These are phyloP conservation scores for Myrmecophaga tridactyla DNA, from an alignment of 2,113 vertebrate species.

Conservation along the genomic window DNA sequence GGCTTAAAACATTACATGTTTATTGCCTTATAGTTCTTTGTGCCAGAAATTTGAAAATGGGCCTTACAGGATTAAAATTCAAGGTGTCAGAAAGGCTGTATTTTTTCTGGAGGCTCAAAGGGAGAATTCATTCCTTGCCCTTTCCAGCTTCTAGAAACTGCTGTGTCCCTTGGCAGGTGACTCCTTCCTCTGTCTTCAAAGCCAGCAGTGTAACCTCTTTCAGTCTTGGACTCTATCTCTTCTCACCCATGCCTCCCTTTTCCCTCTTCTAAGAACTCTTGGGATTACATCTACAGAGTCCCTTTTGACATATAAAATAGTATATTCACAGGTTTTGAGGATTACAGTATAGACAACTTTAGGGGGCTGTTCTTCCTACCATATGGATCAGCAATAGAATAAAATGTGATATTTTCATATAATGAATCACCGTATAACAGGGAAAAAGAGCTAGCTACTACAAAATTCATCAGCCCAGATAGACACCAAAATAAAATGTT, in stretches of 20 bases:
- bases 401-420: not conserved
- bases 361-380: not conserved
- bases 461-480: not conserved
- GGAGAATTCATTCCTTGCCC: not conserved
- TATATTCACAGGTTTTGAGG: not conserved
- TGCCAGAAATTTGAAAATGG: not conserved
- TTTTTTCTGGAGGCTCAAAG: not conserved
- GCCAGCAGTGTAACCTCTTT: not conserved
- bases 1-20: not conserved
- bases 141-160: not conserved
- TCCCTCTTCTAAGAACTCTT: not conserved
- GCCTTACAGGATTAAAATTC: not conserved
- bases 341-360: not conserved
- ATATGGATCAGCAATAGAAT: not conserved
- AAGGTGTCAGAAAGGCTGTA: not conserved
- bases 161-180: not conserved
- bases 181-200: not conserved
- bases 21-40: not conserved
- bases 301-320: not conserved
- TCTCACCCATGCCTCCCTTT: not conserved
- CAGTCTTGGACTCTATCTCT: not conserved
- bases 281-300: not conserved
- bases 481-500: slow-evolving; percentile 8
- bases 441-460: not conserved
- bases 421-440: not conserved